Conservation (phyloP, 23 tunicate genomes). For the Phallusia fumigata region DNA sequence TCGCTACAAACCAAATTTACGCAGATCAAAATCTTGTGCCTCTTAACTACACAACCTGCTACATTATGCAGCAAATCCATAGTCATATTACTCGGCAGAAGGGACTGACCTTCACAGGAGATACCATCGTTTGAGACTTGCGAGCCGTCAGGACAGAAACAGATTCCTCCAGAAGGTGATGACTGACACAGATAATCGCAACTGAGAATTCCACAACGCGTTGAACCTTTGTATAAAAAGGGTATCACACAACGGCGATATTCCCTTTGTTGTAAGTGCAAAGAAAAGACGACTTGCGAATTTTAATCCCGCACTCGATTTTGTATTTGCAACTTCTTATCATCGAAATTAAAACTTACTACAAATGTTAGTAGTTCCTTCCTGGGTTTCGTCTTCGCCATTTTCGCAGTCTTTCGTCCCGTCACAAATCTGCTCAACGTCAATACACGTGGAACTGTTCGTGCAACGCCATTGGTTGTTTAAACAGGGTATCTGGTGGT, state of each 20-base stretch:
- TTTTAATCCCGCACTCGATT: too few species aligned
- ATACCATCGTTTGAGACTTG: constrained; percentile 69
- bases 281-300: too few species aligned
- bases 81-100: neutral
- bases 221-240: constrained; percentile 34
- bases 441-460: constrained; percentile 55
- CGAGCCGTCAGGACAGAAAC: constrained; percentile 66
- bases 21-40: too few species aligned
- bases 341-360: constrained; percentile 35
- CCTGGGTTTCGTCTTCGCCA: constrained; percentile 57
- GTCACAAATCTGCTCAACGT: constrained; percentile 68
- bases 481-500: constrained; percentile 45
- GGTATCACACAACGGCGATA: too few species aligned
- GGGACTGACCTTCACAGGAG: constrained; percentile 61
- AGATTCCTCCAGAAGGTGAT: constrained; percentile 65
- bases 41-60: too few species aligned
- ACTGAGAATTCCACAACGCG: constrained; percentile 70
- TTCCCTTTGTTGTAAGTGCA: too few species aligned
- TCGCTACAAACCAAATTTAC: too few species aligned
- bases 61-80: too few species aligned
- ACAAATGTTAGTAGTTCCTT: constrained; percentile 39
- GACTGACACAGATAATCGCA: constrained; percentile 55
- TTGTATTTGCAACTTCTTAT: too few species aligned
- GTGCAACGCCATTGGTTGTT: constrained; percentile 88
- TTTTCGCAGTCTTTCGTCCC: constrained; percentile 51